Evolutionary conservation across 2,797 vertebrate species (phyloP).

Genomic region (Spinus pinus): DNA sequence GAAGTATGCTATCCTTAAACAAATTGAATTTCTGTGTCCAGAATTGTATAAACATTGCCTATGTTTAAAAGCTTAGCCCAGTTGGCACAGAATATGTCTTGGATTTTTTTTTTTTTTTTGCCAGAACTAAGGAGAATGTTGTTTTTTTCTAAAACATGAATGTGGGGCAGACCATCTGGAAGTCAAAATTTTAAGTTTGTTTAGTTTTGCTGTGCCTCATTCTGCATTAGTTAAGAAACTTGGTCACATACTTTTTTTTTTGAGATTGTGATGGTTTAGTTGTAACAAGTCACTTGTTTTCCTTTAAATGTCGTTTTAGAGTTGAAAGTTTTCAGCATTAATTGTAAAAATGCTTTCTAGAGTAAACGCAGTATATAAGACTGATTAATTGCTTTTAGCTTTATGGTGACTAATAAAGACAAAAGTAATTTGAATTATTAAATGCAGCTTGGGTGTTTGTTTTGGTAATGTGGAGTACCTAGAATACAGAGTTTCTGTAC

Average conservation of each 20-base stretch:
- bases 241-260: background rate
- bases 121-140: background rate
- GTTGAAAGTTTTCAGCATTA: background rate
- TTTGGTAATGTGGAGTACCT: background rate
- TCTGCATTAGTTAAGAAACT: background rate
- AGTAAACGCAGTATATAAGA: background rate
- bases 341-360: background rate
- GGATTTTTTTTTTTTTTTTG: background rate
- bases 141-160: background rate
- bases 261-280: background rate
- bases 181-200: background rate
- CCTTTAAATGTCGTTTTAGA: background rate
- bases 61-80: background rate
- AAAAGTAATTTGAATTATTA: background rate
- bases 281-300: background rate
- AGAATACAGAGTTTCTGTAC: background rate
- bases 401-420: background rate
- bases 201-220: background rate
- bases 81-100: background rate
- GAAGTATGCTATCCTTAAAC: background rate
- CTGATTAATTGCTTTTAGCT: background rate
- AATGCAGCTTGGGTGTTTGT: background rate
- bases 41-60: background rate
- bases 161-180: background rate
- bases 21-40: background rate